Evolutionary conservation across 2,797 vertebrate species (phyloP), one percentile per base, ranked within the genome.

Genomic region (Apodemus agrarius): DNA sequence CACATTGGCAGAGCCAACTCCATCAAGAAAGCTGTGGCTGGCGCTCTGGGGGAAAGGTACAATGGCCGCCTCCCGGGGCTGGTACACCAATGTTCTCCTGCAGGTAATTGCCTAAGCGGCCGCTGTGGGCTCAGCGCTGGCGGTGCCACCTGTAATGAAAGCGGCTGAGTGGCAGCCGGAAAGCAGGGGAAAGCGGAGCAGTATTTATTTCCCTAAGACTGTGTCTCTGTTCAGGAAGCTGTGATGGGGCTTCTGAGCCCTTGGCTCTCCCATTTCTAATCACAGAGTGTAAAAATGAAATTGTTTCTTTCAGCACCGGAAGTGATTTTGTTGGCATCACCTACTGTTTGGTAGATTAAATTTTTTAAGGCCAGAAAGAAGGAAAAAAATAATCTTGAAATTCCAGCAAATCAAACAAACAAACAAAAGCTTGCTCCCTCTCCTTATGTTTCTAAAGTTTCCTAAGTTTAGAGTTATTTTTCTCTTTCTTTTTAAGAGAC

Each of bases 321-420:
- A 57, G 54, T 57, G 78, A 81, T 57, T 86, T 43, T 19, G 13
- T 46, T 49, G 49, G n/a, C 6, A 0, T 93, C 79, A 31, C 65
- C 82, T 74, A 54, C 76, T 90, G 76, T 21, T 78, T 95, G n/a
- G 84, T 37, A 95, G 84, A 95, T 96, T 81, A 34, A 69, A 54
- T 63, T 76, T 84, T 89, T 91, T 95, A 31, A 89, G 49, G 19
- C 49, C 89, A 83, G 75, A 75, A 90, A 85, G 81, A 89, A 96
- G 46, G 21, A 4, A 9, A 49, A 46, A 54, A 94, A 84, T n/a
- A 93, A 74, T 22, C 12, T 78, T 65, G 61, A 11, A 19, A 6
- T 75, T 61, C 78, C 69, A 96, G 9, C 4, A 16, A 6, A 61
- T 65, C 13, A 67, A 78, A 37, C 40, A 78, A 63, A 76, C 37